These are phyloP conservation scores for Nomada fabriciana DNA, from an alignment of 2,888 invertebrate genomes.

Conservation along the genomic window DNA sequence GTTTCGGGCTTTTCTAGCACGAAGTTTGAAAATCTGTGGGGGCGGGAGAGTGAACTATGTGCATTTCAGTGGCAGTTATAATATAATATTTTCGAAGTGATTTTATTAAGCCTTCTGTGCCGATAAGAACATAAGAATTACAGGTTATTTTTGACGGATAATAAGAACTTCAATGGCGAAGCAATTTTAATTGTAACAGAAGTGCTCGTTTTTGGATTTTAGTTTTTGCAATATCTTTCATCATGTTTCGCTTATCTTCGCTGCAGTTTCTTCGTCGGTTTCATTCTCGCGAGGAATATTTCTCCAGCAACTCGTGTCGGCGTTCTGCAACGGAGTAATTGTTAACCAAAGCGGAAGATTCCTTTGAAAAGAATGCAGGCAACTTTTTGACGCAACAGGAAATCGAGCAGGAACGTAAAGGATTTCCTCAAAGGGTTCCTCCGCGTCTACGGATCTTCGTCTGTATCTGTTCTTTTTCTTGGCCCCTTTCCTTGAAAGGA, in stretches of 20 bases:
- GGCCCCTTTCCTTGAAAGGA: slow-evolving; percentile 37
- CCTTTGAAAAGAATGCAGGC: slow-evolving; percentile 62
- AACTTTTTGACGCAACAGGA: slow-evolving; percentile 51
- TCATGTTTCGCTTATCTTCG: background rate
- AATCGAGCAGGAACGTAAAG: slow-evolving; percentile 54
- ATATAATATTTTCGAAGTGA: background rate
- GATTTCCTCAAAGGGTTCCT: slow-evolving; percentile 64
- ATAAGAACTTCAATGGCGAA: background rate
- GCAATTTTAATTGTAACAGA: too few species aligned
- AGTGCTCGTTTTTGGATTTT: too few species aligned
- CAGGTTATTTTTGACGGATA: too few species aligned
- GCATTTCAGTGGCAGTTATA: background rate
- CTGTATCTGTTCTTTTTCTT: slow-evolving; percentile 37
- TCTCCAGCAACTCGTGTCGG: slow-evolving; percentile 34
- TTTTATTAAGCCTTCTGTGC: background rate
- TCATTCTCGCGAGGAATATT: slow-evolving; percentile 27
- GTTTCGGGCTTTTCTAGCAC: background rate
- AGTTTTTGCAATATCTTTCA: background rate
- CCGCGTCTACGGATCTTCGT: slow-evolving; percentile 50
- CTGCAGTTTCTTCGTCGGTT: background rate
- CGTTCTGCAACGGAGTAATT: slow-evolving; percentile 48
- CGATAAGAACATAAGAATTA: too few species aligned
- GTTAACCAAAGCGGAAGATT: slow-evolving; percentile 66
- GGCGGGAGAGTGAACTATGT: background rate
- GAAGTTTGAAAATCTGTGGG: slow-evolving; percentile 12